A percentile compares a stretch with the other conserved stretches of the same genome.
Conservation (phyloP, 2,113 vertebrate species). For the Maccullochella peelii region DNA sequence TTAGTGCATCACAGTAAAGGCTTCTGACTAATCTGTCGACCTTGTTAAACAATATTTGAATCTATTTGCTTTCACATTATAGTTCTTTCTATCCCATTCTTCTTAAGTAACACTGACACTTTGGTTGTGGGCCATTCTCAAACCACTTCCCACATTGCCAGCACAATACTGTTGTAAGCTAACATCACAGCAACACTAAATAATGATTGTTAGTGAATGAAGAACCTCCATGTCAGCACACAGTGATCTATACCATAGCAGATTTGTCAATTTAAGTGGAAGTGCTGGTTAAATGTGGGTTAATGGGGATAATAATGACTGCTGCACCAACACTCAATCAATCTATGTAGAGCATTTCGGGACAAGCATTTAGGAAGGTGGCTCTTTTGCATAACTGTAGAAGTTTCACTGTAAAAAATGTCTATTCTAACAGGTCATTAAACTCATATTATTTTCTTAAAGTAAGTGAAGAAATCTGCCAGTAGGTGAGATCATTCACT, state of each 20-base stretch:
- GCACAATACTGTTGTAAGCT: background rate
- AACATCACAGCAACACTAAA: background rate
- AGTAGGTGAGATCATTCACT: background rate
- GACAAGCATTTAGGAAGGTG: background rate
- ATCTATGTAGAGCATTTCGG: background rate
- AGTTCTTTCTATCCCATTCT: background rate
- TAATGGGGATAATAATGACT: conserved; percentile 46
- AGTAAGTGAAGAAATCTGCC: background rate
- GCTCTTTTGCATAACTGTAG: background rate
- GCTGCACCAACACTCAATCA: background rate
- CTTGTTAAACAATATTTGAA: background rate
- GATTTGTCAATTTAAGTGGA: background rate
- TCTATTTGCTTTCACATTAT: background rate
- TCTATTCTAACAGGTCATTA: background rate
- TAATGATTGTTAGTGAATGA: background rate
- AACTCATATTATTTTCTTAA: background rate
- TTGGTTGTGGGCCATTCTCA: too few species aligned
- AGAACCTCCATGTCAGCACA: background rate
- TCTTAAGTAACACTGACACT: background rate
- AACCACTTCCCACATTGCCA: background rate
- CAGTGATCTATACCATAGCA: background rate
- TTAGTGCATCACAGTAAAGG: background rate
- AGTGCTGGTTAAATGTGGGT: conserved; percentile 41
- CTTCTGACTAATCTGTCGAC: background rate
- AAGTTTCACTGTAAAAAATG: background rate